Conservation (phyloP, 2,888 invertebrate genomes). For the Eilema caniola region DNA sequence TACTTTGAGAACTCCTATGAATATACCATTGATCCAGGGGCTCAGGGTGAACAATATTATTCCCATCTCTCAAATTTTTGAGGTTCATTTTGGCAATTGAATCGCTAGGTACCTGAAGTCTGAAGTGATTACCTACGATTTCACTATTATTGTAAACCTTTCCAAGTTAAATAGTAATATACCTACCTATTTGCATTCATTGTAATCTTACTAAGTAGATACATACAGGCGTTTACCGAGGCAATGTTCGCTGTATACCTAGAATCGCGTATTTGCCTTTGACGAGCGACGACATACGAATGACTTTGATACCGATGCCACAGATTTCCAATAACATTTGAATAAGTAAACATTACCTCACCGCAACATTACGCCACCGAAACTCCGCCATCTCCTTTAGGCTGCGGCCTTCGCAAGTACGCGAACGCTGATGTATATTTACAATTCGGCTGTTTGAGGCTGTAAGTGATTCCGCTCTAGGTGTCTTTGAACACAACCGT, state of each 20-base stretch:
- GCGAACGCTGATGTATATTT: not conserved
- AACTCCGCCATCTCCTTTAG: not conserved
- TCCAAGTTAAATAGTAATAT: not conserved
- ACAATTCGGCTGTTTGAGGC: not conserved
- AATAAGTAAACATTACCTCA: slow-evolving; percentile 18
- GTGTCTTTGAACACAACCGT: too few relatives aligned
- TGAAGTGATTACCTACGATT: too few relatives aligned
- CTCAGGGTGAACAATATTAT: too few relatives aligned
- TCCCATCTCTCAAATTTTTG: too few relatives aligned
- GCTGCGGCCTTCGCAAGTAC: not conserved
- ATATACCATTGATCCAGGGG: too few relatives aligned
- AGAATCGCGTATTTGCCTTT: not conserved
- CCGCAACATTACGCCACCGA: slow-evolving; percentile 4
- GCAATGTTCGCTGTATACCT: not conserved
- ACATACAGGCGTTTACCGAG: not conserved
- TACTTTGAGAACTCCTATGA: too few relatives aligned
- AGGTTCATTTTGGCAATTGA: too few relatives aligned
- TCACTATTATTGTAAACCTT: too few relatives aligned
- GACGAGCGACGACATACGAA: not conserved
- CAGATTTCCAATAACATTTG: slow-evolving; percentile 18
- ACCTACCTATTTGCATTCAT: not conserved
- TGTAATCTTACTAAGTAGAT: not conserved
- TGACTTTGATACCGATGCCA: not conserved
- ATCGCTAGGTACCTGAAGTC: too few relatives aligned
- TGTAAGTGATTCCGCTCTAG: not conserved